Evolutionary conservation across 2,888 invertebrate genomes (phyloP).

Genomic region (Caenorhabditis virilis): DNA sequence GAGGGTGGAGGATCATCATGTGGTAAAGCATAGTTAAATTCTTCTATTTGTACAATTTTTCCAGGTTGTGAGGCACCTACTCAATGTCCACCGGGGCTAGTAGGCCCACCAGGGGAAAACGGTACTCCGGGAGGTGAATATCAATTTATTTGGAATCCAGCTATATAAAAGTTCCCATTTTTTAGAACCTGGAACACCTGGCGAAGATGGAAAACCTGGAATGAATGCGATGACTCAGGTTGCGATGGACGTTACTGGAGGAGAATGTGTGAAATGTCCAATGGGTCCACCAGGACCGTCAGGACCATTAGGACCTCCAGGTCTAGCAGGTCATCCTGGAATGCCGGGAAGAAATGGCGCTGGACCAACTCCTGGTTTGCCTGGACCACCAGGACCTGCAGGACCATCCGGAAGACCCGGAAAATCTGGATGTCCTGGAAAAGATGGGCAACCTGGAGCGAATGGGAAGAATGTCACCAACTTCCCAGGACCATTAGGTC

Average conservation of each 20-base stretch:
- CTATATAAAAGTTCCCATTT: too few species aligned
- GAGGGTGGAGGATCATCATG: too few species aligned
- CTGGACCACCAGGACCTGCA: constrained; percentile 16
- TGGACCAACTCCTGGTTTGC: neutral
- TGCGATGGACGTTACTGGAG: constrained; percentile 26
- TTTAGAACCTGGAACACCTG: too few species aligned
- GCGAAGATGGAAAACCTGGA: constrained; percentile 15
- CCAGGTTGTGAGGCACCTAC: too few species aligned
- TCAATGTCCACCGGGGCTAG: too few species aligned
- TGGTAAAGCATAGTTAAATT: too few species aligned
- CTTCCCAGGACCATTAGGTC: constrained; percentile 8
- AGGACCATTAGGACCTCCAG: constrained; percentile 27
- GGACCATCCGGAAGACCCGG: constrained; percentile 6
- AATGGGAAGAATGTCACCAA: neutral
- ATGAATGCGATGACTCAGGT: constrained; percentile 27
- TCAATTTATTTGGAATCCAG: too few species aligned
- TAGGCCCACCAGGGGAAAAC: too few species aligned
- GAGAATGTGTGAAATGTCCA: constrained; percentile 26
- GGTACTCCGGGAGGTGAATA: too few species aligned
- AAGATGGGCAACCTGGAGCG: constrained; percentile 1
- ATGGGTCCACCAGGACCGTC: constrained; percentile 22
- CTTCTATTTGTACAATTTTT: too few species aligned
- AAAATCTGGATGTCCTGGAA: neutral
- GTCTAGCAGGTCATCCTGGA: constrained; percentile 2
- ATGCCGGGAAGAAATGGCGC: neutral